Percentiles rank a stretch among this genome's conserved stretches.
These are phyloP conservation scores for Fratercula arctica DNA, from an alignment of 2,797 vertebrate genomes.

Conservation along the genomic window DNA sequence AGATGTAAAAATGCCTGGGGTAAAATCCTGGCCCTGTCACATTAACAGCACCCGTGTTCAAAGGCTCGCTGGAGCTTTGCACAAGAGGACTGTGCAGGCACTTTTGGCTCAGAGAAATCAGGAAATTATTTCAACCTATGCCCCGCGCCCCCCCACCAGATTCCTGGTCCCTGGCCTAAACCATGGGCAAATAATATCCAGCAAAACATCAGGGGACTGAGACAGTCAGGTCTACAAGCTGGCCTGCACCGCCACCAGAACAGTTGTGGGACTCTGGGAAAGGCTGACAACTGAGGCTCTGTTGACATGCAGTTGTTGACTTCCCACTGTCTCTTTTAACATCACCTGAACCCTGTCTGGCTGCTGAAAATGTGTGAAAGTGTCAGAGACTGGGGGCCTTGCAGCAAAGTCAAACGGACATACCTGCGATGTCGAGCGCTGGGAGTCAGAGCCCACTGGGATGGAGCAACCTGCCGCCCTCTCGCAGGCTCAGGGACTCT, in stretches of 20 bases:
- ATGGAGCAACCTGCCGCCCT: not conserved
- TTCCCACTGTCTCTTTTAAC: not conserved
- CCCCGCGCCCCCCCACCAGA: not conserved
- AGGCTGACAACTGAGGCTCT: not conserved
- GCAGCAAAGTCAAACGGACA: not conserved
- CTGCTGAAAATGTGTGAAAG: not conserved
- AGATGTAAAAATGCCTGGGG: not conserved
- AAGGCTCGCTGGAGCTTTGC: not conserved
- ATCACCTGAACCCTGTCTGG: not conserved
- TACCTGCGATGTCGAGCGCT: not conserved
- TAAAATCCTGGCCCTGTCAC: not conserved
- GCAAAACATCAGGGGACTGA: not conserved
- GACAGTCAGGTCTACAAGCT: not conserved
- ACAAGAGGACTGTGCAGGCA: not conserved
- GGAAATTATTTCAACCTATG: not conserved
- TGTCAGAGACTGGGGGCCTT: not conserved
- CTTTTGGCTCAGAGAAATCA: not conserved
- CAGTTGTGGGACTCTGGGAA: not conserved
- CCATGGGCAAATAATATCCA: not conserved
- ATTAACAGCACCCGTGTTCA: not conserved
- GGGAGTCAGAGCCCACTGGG: not conserved
- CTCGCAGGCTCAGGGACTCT: not conserved
- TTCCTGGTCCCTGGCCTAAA: not conserved
- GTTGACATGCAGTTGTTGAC: not conserved
- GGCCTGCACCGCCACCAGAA: not conserved